These are phyloP conservation scores for Trichomycterus rosablanca DNA, from an alignment of 2,113 vertebrate species.

Conservation along the genomic window DNA sequence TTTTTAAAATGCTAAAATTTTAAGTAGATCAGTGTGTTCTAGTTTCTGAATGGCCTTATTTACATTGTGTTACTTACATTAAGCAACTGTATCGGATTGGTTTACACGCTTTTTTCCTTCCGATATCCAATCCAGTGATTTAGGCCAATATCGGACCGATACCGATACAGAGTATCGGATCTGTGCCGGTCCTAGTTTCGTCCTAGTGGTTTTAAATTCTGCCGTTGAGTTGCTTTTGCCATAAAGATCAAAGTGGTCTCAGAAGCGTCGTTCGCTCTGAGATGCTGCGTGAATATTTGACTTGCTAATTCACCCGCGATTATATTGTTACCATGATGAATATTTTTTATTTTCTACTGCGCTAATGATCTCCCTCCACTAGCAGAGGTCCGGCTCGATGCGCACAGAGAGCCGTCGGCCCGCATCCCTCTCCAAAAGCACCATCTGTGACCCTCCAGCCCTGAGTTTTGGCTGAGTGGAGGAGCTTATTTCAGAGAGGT, in stretches of 20 bases:
- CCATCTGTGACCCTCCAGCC: conserved; percentile 48
- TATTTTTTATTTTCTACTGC: conserved; percentile 68
- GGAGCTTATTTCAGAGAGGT: conserved; percentile 38
- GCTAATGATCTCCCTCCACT: conserved; percentile 51
- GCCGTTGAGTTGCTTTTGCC: conserved; percentile 75
- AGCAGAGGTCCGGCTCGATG: conserved; percentile 34
- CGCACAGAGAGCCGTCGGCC: conserved; percentile 22
- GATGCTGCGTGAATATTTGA: conserved; percentile 81
- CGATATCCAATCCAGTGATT: too few species aligned
- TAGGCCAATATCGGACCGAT: too few species aligned
- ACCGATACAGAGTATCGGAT: too few species aligned
- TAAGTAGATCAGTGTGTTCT: too few species aligned
- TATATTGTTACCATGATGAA: conserved; percentile 45
- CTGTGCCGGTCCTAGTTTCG: too few species aligned
- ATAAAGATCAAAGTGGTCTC: conserved; percentile 86
- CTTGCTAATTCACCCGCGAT: conserved; percentile 76
- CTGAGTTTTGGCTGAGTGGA: conserved; percentile 30
- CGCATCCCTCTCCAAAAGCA: conserved; percentile 33
- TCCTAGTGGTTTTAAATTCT: conserved; percentile 37
- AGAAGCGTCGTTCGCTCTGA: conserved; percentile 72
- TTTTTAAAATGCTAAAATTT: too few species aligned
- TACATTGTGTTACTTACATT: too few species aligned
- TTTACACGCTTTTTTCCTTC: too few species aligned
- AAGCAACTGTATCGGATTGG: too few species aligned
- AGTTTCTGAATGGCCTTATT: too few species aligned